Evolutionary conservation across 2,888 invertebrate genomes (phyloP).

Genomic region (Pachliopta kotzebuea): DNA sequence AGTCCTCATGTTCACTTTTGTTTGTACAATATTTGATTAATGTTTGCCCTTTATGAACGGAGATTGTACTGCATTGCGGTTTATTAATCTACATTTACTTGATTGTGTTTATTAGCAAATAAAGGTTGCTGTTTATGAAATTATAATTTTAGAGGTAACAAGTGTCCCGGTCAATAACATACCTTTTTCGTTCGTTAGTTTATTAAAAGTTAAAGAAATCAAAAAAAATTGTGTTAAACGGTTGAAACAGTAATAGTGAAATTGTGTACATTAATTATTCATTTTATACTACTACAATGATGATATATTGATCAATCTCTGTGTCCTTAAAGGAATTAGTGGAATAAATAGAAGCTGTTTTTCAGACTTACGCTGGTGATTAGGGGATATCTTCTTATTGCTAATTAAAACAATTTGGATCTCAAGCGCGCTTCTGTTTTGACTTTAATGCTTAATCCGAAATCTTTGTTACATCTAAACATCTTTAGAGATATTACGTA

Average conservation of each 20-base stretch:
- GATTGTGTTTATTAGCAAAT: constrained; percentile 6
- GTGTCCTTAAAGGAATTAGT: too few species aligned
- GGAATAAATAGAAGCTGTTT: background rate
- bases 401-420: constrained; percentile 57
- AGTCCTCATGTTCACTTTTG: constrained; percentile 13
- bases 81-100: constrained; percentile 10
- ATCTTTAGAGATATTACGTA: too few species aligned
- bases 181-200: too few species aligned
- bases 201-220: too few species aligned
- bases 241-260: too few species aligned
- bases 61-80: constrained; percentile 20
- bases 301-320: too few species aligned
- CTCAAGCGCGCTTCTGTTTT: constrained; percentile 6
- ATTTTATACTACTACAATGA: too few species aligned
- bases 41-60: constrained; percentile 22
- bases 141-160: too few species aligned
- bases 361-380: constrained; percentile 22
- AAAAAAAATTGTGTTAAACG: too few species aligned
- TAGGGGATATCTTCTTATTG: constrained; percentile 47
- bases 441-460: background rate
- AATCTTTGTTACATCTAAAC: too few species aligned
- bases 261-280: too few species aligned
- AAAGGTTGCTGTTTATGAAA: background rate
- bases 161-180: too few species aligned
- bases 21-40: constrained; percentile 26